Percentiles rank a stretch among this genome's conserved stretches.
Evolutionary conservation across 23 tunicate genomes (phyloP).

Genomic region (Halocynthia aurantium): DNA sequence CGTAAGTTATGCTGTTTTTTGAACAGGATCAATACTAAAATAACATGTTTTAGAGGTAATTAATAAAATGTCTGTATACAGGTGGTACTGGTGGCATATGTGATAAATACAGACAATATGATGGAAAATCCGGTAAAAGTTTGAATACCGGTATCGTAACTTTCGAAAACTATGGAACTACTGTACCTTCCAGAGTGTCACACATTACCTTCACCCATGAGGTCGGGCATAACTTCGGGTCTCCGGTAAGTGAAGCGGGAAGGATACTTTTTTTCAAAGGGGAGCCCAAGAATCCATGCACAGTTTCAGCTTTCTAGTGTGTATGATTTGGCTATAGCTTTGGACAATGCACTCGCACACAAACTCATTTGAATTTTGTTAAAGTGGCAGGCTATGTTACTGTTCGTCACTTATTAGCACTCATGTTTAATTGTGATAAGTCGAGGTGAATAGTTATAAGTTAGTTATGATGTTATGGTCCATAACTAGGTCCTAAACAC

Average conservation of each 20-base stretch:
- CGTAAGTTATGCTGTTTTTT: slow-evolving; percentile 7
- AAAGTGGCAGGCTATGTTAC: too few species aligned
- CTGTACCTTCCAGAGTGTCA: slow-evolving; percentile 68
- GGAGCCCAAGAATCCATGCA: neutral
- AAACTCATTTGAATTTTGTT: too few species aligned
- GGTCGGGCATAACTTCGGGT: slow-evolving; percentile 96
- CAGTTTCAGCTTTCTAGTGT: too few species aligned
- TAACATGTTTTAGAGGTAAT: neutral
- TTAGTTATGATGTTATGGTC: too few species aligned
- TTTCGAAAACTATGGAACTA: slow-evolving; percentile 78
- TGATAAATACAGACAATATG: slow-evolving; percentile 50
- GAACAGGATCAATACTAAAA: neutral
- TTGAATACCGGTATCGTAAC: slow-evolving; percentile 95
- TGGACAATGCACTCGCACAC: too few species aligned
- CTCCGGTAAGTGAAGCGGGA: slow-evolving; percentile 54
- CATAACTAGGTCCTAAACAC: too few species aligned
- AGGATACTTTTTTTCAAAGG: too few species aligned
- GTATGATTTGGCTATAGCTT: too few species aligned
- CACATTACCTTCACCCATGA: slow-evolving; percentile 99
- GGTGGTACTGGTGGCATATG: slow-evolving; percentile 95
- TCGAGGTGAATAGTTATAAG: too few species aligned
- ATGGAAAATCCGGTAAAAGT: slow-evolving; percentile 59
- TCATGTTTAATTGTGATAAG: too few species aligned
- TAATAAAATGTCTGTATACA: slow-evolving; percentile 7
- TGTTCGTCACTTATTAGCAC: too few species aligned